Evolutionary conservation across 2,113 vertebrate genomes (phyloP).

Genomic region (Pterocles burchelli): DNA sequence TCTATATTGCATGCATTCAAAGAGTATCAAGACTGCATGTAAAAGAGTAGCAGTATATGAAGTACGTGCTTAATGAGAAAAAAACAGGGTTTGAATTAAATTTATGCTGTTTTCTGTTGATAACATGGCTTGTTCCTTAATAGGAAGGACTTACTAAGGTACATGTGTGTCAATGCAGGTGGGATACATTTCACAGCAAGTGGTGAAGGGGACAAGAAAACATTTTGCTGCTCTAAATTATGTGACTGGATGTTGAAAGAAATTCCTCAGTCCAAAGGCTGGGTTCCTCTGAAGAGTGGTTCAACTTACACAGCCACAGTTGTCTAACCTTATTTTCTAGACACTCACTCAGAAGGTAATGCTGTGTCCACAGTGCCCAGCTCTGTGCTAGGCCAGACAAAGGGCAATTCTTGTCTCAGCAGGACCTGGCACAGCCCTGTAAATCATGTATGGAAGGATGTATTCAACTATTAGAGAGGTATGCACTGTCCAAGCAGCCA

Average conservation of each 20-base stretch:
- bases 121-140: neutral
- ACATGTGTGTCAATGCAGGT: accelerated
- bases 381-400: neutral
- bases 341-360: neutral
- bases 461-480: neutral
- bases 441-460: neutral
- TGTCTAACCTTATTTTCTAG: neutral
- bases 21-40: neutral
- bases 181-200: neutral
- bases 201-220: neutral
- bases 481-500: neutral
- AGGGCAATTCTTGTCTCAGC: neutral
- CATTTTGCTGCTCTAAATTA: neutral
- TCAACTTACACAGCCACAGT: neutral
- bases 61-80: neutral
- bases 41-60: neutral
- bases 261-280: neutral
- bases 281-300: neutral
- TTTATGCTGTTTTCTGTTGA: neutral
- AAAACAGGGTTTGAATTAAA: neutral
- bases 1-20: neutral
- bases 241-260: neutral
- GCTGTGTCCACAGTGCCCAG: neutral
- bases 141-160: neutral
- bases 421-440: neutral